A percentile compares a stretch with the other conserved stretches of the same genome.
These are phyloP conservation scores for Thera britannica DNA, from an alignment of 2,888 invertebrate species.

Conservation along the genomic window DNA sequence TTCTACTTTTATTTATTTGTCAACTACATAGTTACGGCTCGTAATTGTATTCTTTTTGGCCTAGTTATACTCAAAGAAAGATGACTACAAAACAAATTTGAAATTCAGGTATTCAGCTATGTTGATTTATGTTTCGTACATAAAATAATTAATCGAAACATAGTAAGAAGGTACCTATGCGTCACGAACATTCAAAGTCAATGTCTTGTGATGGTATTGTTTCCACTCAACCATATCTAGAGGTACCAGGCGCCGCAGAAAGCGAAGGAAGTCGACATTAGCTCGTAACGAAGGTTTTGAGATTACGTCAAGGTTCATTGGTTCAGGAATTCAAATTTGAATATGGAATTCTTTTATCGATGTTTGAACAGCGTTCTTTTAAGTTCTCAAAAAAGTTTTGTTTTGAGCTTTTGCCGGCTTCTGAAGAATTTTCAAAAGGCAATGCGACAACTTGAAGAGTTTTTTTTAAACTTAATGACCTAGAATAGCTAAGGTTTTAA, in stretches of 20 bases:
- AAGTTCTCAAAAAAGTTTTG: no score
- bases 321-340: slow-evolving; percentile 29
- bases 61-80: neutral
- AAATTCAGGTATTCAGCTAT: neutral
- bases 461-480: neutral
- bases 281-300: slow-evolving; percentile 54
- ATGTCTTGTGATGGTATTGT: slow-evolving; percentile 56
- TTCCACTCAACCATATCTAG: slow-evolving; percentile 59
- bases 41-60: neutral
- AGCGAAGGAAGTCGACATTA: slow-evolving; percentile 66
- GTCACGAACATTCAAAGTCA: slow-evolving; percentile 54
- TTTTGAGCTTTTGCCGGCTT: no score
- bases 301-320: slow-evolving; percentile 40
- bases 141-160: neutral
- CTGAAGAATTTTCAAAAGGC: no score
- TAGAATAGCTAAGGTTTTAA: no score
- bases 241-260: slow-evolving; percentile 54
- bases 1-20: slow-evolving; percentile 10
- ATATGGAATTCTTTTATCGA: slow-evolving; percentile 19
- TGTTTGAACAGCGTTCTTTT: neutral
- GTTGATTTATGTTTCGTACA: neutral
- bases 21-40: neutral
- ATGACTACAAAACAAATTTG: no score
- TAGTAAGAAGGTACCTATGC: slow-evolving; percentile 4
- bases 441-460: neutral